These are phyloP conservation scores for Morpho helenor DNA, from an alignment of 2,888 invertebrate species.

Conservation along the genomic window DNA sequence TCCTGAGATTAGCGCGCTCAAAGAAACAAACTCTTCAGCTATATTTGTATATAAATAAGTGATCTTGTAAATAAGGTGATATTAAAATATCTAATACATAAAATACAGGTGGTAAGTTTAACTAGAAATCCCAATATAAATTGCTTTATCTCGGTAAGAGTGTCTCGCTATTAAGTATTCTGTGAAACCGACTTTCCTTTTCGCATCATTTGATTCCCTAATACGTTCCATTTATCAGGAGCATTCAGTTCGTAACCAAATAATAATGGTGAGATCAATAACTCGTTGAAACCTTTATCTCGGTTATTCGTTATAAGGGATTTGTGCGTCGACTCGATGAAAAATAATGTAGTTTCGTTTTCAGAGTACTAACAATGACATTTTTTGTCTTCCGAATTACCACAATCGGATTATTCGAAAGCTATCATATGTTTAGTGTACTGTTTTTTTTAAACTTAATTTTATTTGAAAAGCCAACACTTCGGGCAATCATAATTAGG, in stretches of 20 bases:
- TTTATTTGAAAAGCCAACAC: too few species aligned
- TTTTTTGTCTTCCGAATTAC: too few species aligned
- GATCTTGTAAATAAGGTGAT: too few species aligned
- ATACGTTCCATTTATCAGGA: constrained; percentile 10
- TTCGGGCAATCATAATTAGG: too few species aligned
- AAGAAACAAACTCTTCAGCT: too few species aligned
- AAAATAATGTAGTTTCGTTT: constrained; percentile 6
- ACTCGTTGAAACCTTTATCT: constrained; percentile 8
- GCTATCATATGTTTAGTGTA: too few species aligned
- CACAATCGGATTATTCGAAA: too few species aligned
- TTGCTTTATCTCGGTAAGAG: not conserved
- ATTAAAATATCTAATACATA: not conserved
- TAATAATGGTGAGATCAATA: constrained; percentile 15
- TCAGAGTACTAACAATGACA: too few species aligned
- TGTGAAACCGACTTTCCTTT: not conserved
- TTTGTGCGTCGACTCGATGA: constrained; percentile 9
- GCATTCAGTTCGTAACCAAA: constrained; percentile 13
- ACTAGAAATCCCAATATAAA: not conserved
- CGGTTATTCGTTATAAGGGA: constrained; percentile 12
- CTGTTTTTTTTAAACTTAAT: too few species aligned
- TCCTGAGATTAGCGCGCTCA: too few species aligned
- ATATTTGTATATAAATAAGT: too few species aligned
- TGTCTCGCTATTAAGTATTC: constrained; percentile 1
- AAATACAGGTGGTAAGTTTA: not conserved
- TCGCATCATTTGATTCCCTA: constrained; percentile 8